Evolutionary conservation across 1,140 invertebrate species (phyloP).

Genomic region (Araneus ventricosus): DNA sequence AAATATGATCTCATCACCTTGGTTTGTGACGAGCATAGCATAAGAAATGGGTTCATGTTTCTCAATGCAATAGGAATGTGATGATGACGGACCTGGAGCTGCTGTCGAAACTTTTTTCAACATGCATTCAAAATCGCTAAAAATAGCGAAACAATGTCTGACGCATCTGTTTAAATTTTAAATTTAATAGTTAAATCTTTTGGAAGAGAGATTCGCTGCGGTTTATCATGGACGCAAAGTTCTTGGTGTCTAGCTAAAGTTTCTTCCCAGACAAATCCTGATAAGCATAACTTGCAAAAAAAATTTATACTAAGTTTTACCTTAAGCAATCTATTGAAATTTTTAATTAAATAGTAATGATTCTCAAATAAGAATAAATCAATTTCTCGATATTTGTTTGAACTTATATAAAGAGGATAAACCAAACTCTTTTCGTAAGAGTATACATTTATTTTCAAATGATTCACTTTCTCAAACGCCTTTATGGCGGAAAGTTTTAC

Average conservation of each 20-base stretch:
- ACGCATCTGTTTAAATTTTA: neutral
- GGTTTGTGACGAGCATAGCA: neutral
- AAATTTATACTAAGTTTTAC: neutral
- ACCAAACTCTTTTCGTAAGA: neutral
- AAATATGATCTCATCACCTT: slow-evolving; percentile 1
- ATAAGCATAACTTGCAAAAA: slow-evolving; percentile 14
- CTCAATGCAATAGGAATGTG: neutral
- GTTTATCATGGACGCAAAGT: slow-evolving; percentile 6
- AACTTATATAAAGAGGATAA: neutral
- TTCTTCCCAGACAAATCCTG: neutral
- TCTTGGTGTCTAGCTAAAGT: no score
- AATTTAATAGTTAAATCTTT: slow-evolving; percentile 2
- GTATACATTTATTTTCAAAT: neutral
- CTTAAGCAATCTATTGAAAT: slow-evolving; percentile 9
- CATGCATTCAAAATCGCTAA: slow-evolving; percentile 51
- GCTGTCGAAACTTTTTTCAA: neutral
- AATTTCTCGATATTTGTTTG: neutral
- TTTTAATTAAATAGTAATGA: slow-evolving; percentile 52
- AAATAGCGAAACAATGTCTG: slow-evolving; percentile 9
- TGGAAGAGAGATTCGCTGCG: neutral
- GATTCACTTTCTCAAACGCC: slow-evolving; percentile 26
- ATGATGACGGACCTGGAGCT: neutral
- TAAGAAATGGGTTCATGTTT: slow-evolving; percentile 15
- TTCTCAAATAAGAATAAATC: slow-evolving; percentile 38
- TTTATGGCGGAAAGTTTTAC: neutral